Percentiles rank a stretch among this genome's conserved stretches.
Evolutionary conservation across 2,113 vertebrate species (phyloP).

Genomic region (Laticauda laticaudata): DNA sequence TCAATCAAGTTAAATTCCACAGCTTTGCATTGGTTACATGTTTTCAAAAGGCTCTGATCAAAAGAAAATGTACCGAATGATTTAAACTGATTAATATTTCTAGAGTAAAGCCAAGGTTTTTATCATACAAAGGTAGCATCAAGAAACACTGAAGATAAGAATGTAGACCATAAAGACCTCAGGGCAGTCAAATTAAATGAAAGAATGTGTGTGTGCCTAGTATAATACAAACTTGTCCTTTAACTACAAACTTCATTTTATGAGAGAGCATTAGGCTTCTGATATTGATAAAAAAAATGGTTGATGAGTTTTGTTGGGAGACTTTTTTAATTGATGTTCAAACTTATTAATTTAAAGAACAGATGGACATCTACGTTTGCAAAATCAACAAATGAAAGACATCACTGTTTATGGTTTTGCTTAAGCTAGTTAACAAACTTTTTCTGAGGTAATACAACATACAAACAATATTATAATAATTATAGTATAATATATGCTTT

Average conservation of each 20-base stretch:
- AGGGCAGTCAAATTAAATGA: constrained; percentile 56
- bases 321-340: constrained; percentile 43
- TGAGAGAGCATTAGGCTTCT: constrained; percentile 43
- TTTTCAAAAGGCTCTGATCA: background rate
- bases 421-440: constrained; percentile 43
- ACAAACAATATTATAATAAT: constrained; percentile 26
- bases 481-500: constrained; percentile 22
- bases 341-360: constrained; percentile 55
- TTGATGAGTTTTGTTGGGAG: constrained; percentile 34
- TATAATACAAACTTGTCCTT: constrained; percentile 50
- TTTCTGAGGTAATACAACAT: constrained; percentile 33
- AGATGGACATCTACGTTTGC: constrained; percentile 54
- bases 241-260: constrained; percentile 37
- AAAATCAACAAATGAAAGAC: constrained; percentile 54
- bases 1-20: background rate
- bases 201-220: constrained; percentile 52
- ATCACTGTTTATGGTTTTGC: constrained; percentile 48
- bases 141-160: constrained; percentile 41
- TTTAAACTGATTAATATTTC: constrained; percentile 10
- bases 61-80: background rate
- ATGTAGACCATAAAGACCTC: constrained; percentile 41
- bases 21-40: background rate
- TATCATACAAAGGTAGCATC: constrained; percentile 30
- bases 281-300: constrained; percentile 30
- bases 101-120: constrained; percentile 14